A percentile compares a stretch with the other conserved stretches of the same genome.
Evolutionary conservation across 2,888 invertebrate species (phyloP).

Genomic region (Steinernema scapterisci): DNA sequence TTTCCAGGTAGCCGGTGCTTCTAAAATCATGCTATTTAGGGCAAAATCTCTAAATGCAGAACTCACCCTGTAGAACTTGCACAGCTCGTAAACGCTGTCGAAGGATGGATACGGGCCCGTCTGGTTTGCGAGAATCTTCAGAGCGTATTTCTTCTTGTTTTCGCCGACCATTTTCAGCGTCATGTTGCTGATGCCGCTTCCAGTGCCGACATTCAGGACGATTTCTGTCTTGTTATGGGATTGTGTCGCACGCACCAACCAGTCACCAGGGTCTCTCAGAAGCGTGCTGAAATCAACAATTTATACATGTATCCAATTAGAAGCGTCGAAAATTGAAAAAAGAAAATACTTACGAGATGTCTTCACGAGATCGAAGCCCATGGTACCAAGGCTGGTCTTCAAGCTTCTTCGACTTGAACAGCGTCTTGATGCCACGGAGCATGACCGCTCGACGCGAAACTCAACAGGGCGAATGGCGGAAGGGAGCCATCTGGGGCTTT

Average conservation of each 20-base stretch:
- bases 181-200: slow-evolving; percentile 40
- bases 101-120: slow-evolving; percentile 25
- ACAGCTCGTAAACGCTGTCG: slow-evolving; percentile 41
- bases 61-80: slow-evolving; percentile 45
- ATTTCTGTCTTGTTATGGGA: slow-evolving; percentile 38
- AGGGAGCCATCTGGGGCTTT: no score
- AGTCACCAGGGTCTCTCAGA: slow-evolving; percentile 46
- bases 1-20: slow-evolving; percentile 39
- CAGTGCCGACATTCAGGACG: slow-evolving; percentile 39
- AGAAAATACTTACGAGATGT: slow-evolving; percentile 42
- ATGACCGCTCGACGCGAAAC: slow-evolving; percentile 3
- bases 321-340: neutral
- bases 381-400: slow-evolving; percentile 50
- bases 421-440: slow-evolving; percentile 19
- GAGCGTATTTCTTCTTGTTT: slow-evolving; percentile 12
- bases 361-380: slow-evolving; percentile 47
- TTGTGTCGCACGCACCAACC: slow-evolving; percentile 50
- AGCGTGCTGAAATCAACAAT: slow-evolving; percentile 35
- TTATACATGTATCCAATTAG: no score
- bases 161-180: slow-evolving; percentile 23
- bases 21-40: slow-evolving; percentile 6
- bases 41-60: neutral
- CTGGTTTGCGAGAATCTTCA: neutral
- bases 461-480: no score
- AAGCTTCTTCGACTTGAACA: slow-evolving; percentile 34